phyloP scores from a whole-genome alignment of 2,888 invertebrate species.

The Aporophyla lueneburgensis region DNA sequence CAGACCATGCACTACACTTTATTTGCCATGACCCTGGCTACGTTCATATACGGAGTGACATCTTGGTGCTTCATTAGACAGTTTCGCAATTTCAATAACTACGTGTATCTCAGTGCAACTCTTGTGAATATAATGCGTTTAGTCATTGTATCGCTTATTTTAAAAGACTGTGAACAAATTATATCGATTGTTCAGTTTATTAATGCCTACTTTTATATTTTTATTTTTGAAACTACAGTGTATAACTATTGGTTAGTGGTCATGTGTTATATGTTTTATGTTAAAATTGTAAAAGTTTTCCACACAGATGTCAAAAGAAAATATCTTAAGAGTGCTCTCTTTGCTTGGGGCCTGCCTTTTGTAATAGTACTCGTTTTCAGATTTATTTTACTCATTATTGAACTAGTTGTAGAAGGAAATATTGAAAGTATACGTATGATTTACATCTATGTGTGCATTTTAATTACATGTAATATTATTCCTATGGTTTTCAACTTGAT shows the following conservation, averaged over 20 bases:
- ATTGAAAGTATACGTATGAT: not conserved
- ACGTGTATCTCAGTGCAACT: slow-evolving; percentile 30
- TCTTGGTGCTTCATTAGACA: slow-evolving; percentile 37
- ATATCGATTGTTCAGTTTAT: not conserved
- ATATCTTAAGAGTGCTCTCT: slow-evolving; percentile 32
- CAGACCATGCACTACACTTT: slow-evolving; percentile 18
- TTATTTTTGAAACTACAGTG: slow-evolving; percentile 18
- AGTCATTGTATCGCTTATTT: not conserved
- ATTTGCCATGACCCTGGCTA: not conserved
- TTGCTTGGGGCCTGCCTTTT: slow-evolving; percentile 35
- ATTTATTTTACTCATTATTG: slow-evolving; percentile 3
- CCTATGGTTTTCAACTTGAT: slow-evolving; percentile 15
- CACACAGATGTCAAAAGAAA: slow-evolving; percentile 16
- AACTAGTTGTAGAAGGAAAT: not conserved
- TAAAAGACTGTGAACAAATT: slow-evolving; percentile 7
- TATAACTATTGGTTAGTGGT: slow-evolving; percentile 36
- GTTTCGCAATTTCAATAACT: slow-evolving; percentile 50
- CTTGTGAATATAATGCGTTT: slow-evolving; percentile 26
- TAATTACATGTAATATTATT: not conserved
- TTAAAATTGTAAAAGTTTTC: slow-evolving; percentile 40
- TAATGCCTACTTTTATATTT: slow-evolving; percentile 14
- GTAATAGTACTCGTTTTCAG: not conserved
- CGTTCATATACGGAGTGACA: slow-evolving; percentile 42
- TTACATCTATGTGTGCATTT: not conserved
- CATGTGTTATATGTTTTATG: slow-evolving; percentile 29